A percentile compares a stretch with the other conserved stretches of the same genome.
Evolutionary conservation across 2,113 vertebrate genomes (phyloP).

Genomic region (Alligator sinensis): DNA sequence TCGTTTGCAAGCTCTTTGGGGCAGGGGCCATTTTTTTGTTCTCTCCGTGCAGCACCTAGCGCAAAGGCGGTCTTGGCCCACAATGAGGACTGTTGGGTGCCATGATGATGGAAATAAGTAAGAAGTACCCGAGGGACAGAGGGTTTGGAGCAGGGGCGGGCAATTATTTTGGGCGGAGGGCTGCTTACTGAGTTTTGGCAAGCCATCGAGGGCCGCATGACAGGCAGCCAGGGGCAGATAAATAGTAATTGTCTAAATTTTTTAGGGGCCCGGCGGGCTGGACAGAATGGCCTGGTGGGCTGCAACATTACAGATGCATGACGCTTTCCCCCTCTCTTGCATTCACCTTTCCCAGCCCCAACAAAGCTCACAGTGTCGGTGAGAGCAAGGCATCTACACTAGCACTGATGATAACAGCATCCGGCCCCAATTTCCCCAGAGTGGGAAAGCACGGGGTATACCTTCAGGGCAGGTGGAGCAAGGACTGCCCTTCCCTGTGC

Average conservation of each 20-base stretch:
- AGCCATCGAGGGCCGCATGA: too few species aligned
- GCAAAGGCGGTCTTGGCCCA: background rate
- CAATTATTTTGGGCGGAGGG: too few species aligned
- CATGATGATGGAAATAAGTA: background rate
- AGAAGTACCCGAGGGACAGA: background rate
- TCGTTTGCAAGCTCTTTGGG: background rate
- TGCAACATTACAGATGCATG: background rate
- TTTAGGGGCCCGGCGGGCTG: too few species aligned
- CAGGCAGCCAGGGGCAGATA: too few species aligned
- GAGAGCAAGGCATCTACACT: slow-evolving; percentile 12
- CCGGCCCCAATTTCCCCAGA: background rate
- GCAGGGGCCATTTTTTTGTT: background rate
- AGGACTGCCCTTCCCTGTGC: background rate
- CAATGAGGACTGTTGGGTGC: background rate
- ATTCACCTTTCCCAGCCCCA: background rate
- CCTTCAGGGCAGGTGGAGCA: background rate
- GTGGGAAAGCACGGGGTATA: background rate
- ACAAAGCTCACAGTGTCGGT: background rate
- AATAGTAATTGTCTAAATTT: too few species aligned
- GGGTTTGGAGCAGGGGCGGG: accelerated
- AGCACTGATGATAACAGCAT: background rate
- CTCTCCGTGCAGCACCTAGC: background rate
- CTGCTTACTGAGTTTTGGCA: too few species aligned
- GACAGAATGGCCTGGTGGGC: too few species aligned
- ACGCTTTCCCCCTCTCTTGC: background rate